Percentiles rank a stretch among this genome's conserved stretches.
phyloP scores from a whole-genome alignment of 2,113 vertebrate genomes.

The Sinosuthora webbiana region DNA sequence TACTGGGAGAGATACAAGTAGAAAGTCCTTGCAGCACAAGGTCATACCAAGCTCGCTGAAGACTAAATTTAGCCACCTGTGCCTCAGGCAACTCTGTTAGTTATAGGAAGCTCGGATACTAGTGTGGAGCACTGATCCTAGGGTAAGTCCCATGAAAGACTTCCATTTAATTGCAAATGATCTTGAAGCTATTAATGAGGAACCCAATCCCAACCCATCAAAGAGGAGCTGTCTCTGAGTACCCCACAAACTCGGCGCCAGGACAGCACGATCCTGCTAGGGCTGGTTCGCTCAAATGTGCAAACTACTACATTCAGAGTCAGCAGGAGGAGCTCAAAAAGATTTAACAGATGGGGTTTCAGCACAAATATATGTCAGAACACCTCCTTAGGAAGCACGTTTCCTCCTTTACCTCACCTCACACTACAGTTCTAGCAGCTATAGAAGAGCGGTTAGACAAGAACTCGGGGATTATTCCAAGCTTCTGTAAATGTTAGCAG shows the following conservation, averaged over 20 bases:
- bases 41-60: neutral
- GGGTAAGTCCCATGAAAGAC: neutral
- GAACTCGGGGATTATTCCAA: neutral
- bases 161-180: neutral
- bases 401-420: neutral
- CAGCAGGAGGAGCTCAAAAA: neutral
- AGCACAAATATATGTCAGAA: neutral
- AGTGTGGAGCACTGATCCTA: neutral
- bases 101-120: neutral
- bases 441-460: neutral
- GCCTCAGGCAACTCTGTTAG: conserved; percentile 10
- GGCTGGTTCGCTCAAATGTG: neutral
- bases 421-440: neutral
- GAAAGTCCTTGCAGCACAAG: conserved; percentile 5
- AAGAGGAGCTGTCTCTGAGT: neutral
- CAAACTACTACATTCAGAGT: neutral
- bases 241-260: neutral
- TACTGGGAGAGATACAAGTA: neutral
- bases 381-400: neutral
- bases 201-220: fast-evolving
- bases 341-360: conserved; percentile 7
- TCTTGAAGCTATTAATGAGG: neutral
- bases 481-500: conserved; percentile 1
- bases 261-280: fast-evolving
- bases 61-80: conserved; percentile 44